Conservation (phyloP, 2,888 invertebrate species). For the Ctena decussata region DNA sequence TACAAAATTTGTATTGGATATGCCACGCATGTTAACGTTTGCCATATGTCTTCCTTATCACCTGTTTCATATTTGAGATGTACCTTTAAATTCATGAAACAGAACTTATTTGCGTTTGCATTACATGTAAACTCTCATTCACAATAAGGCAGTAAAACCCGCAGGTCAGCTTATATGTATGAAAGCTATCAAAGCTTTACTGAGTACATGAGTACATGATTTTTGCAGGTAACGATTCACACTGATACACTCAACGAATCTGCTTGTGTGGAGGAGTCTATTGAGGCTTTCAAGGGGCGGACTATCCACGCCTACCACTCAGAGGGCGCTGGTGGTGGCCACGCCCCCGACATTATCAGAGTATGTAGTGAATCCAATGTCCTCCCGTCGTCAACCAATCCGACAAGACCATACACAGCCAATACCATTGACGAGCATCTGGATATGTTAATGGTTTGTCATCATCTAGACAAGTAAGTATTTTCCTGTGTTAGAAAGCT, state of each 20-base stretch:
- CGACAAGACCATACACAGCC: constrained; percentile 83
- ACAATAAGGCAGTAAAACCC: too few species aligned
- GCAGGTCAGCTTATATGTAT: too few species aligned
- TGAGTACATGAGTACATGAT: too few species aligned
- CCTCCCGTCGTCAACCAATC: constrained; percentile 85
- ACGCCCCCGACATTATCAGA: constrained; percentile 84
- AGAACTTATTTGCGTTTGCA: too few species aligned
- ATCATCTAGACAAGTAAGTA: constrained; percentile 85
- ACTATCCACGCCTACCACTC: constrained; percentile 85
- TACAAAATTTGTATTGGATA: too few species aligned
- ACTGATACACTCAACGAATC: constrained; percentile 86
- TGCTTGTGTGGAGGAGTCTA: constrained; percentile 83
- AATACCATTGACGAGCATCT: constrained; percentile 86
- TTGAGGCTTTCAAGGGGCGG: constrained; percentile 81
- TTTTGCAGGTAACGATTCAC: constrained; percentile 82
- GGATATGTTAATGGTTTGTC: constrained; percentile 86
- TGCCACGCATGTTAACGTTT: too few species aligned
- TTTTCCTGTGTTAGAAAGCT: too few species aligned
- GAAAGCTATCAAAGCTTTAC: too few species aligned
- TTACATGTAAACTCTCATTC: too few species aligned
- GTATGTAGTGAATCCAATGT: constrained; percentile 82
- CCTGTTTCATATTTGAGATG: too few species aligned
- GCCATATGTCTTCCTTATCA: too few species aligned
- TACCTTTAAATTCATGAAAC: too few species aligned
- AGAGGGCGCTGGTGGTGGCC: constrained; percentile 86